These are phyloP conservation scores for Phalacrocorax brasilianus DNA, from an alignment of 2,113 vertebrate species.

Conservation along the genomic window DNA sequence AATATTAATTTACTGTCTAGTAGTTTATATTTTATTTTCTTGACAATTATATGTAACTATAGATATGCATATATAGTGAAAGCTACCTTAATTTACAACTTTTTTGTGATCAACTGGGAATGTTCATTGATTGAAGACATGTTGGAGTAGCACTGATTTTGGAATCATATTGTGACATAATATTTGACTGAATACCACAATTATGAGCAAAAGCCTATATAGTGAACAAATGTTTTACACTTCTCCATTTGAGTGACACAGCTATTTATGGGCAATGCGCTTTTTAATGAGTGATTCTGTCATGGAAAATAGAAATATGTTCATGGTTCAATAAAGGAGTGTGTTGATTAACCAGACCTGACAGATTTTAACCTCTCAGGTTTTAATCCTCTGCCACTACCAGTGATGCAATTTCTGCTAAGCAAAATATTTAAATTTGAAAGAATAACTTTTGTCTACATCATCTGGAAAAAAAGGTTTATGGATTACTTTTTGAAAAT, in stretches of 20 bases:
- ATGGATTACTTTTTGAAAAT: neutral
- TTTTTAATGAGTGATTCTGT: conserved; percentile 23
- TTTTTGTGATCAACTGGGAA: neutral
- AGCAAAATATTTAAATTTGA: conserved; percentile 38
- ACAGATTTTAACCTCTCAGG: conserved; percentile 33
- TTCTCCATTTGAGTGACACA: neutral
- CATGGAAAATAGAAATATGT: conserved; percentile 45
- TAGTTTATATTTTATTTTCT: neutral
- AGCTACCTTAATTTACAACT: neutral
- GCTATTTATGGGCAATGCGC: neutral
- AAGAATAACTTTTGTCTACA: conserved; percentile 3
- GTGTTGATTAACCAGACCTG: conserved; percentile 23
- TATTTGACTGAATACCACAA: neutral
- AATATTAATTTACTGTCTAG: neutral
- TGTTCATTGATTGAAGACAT: neutral
- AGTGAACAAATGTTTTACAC: neutral
- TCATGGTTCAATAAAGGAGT: conserved; percentile 23
- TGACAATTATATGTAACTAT: neutral
- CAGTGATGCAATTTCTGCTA: neutral
- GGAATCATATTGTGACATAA: neutral
- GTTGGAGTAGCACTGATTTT: neutral
- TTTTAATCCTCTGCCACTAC: conserved; percentile 26
- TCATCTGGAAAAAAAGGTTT: neutral
- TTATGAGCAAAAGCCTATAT: neutral
- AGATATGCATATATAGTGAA: neutral